phyloP scores from a whole-genome alignment of 1,140 invertebrate species.

The Metaphire vulgaris region DNA sequence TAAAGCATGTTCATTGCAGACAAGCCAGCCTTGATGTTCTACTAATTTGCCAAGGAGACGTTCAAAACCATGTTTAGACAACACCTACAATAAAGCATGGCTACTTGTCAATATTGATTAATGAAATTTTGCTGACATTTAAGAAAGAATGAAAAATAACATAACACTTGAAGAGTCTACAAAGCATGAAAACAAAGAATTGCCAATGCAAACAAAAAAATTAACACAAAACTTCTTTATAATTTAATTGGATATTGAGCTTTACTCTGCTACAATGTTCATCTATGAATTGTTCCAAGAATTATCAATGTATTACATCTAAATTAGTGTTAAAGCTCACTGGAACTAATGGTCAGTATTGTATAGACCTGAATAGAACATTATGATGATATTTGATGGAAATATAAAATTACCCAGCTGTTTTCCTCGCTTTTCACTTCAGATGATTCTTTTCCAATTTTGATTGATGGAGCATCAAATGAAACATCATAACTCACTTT shows the following conservation, averaged over 20 bases:
- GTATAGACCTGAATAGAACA: no score
- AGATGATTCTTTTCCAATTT: not conserved
- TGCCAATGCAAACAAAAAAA: not conserved
- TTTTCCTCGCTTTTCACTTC: not conserved
- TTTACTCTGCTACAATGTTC: not conserved
- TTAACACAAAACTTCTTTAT: not conserved
- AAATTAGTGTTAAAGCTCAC: no score
- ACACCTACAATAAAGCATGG: not conserved
- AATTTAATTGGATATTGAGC: not conserved
- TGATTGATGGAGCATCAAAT: not conserved
- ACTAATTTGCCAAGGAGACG: not conserved
- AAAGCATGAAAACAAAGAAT: not conserved
- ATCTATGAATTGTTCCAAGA: not conserved
- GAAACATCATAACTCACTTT: not conserved
- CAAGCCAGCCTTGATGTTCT: not conserved
- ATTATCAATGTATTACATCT: not conserved
- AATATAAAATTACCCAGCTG: not conserved
- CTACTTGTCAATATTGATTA: not conserved
- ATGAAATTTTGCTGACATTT: not conserved
- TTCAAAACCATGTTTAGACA: not conserved
- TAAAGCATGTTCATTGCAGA: not conserved
- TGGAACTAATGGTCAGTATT: no score
- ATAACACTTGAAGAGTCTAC: not conserved
- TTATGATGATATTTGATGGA: not conserved
- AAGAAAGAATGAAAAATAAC: not conserved